Evolutionary conservation across 2,113 vertebrate species (phyloP).

Genomic region (Jacana jacana): DNA sequence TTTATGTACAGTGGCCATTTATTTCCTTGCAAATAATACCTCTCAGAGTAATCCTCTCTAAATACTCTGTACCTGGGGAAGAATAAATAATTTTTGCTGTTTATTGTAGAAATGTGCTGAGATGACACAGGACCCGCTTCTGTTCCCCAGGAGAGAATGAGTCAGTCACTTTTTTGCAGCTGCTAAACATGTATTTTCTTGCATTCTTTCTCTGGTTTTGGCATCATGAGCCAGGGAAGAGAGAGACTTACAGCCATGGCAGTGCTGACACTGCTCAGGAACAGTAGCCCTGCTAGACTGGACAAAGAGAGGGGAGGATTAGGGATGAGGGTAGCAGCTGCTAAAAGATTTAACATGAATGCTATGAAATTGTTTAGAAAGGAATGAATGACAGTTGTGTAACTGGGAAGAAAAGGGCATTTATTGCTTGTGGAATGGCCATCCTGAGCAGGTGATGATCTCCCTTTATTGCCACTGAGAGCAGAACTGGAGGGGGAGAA

Average conservation of each 20-base stretch:
- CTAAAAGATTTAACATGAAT: constrained; percentile 32
- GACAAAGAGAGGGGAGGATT: constrained; percentile 32
- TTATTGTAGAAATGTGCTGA: not conserved
- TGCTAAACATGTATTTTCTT: not conserved
- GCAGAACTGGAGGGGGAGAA: not conserved
- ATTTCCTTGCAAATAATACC: not conserved
- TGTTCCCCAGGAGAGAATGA: not conserved
- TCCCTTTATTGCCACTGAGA: not conserved
- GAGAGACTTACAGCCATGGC: not conserved
- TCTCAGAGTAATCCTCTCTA: not conserved
- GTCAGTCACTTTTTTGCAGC: not conserved
- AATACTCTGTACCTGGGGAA: not conserved
- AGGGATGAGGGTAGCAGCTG: not conserved
- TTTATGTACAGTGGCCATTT: not conserved
- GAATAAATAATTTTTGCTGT: not conserved
- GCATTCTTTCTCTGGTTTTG: not conserved
- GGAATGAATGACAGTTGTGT: not conserved
- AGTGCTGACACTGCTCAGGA: not conserved
- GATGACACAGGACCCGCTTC: not conserved
- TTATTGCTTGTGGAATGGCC: not conserved
- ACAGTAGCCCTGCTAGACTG: not conserved
- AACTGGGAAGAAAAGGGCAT: constrained; percentile 6
- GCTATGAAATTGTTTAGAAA: constrained; percentile 54
- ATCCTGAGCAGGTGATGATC: not conserved
- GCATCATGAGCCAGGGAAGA: not conserved